Evolutionary conservation across 1,140 invertebrate species (phyloP).

Genomic region (Eufriesea mexicana): DNA sequence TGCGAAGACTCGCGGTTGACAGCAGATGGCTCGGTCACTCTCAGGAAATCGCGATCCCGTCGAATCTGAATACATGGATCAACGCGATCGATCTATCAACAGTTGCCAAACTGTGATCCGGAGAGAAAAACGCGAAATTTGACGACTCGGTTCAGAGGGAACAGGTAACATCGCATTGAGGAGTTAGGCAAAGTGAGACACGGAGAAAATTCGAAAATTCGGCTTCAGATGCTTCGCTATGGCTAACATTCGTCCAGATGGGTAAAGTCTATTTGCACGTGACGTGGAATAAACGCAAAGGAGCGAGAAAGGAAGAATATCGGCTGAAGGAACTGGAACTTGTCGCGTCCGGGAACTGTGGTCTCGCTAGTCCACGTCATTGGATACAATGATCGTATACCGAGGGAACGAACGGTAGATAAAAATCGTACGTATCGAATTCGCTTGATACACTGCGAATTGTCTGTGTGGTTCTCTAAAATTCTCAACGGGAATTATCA

Average conservation of each 20-base stretch:
- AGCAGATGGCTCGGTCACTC: too few species aligned
- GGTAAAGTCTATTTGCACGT: not conserved
- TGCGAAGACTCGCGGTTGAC: not conserved
- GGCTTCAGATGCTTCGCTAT: too few species aligned
- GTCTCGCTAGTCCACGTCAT: not conserved
- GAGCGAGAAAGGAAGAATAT: constrained; percentile 14
- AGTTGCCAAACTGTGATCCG: too few species aligned
- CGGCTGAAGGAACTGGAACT: constrained; percentile 31
- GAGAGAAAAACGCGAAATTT: too few species aligned
- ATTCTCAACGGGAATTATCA: not conserved
- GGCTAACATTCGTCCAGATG: not conserved
- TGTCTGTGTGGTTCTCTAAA: not conserved
- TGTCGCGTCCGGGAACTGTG: constrained; percentile 29
- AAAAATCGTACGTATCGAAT: not conserved
- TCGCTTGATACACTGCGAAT: too few species aligned
- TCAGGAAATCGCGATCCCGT: too few species aligned
- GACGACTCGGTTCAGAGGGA: too few species aligned
- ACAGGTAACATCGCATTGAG: too few species aligned
- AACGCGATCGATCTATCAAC: too few species aligned
- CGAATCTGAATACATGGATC: too few species aligned
- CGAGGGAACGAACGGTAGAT: not conserved
- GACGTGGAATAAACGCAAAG: not conserved
- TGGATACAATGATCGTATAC: not conserved
- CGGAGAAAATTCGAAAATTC: too few species aligned
- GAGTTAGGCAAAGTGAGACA: too few species aligned